Evolutionary conservation across 2,888 invertebrate species (phyloP), one percentile per base, ranked within the genome.

Genomic region (Sphinx pinastri): DNA sequence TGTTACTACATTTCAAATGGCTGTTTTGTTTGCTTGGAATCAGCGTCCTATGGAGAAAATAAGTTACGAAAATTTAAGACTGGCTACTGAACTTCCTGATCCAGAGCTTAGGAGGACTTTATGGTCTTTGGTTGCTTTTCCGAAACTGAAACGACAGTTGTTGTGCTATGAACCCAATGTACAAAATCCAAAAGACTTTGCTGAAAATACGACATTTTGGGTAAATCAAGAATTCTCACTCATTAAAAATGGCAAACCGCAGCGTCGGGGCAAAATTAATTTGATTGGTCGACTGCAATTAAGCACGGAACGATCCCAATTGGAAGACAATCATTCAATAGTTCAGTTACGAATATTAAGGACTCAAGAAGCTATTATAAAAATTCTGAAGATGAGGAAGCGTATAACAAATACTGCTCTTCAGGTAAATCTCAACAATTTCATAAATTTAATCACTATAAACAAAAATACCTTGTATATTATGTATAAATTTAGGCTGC

Each of bases 1-100:
- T 88, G 99, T 99, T 8, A 99, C 99, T 14, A 99, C 99, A 45
- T 99, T 99, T 92, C 99, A 99, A 96, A 99, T 99, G 99, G 99
- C 99, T 55, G 99, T 99, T 16, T 94, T 99, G 59, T 99, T 99
- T 94, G 98, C 99, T 16, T 99, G 99, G 99, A 99, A 99, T 94
- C 99, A 99, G 88, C 95, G 99, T 76, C 98, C 98, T 1, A 94
- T 96, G 79, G 99, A 99, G 83, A 97, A 96, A 90, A 97, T 99
- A 74, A 97, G 98, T n/a, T 99, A 99, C 84, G 99, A 99, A 92
- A 99, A 99, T 93, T 95, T 99, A 72, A 95, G 98, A 81, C 94
- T 99, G 77, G 99, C 99, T 5, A 99, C 99, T 1, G 99, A 99
- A 91, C 94, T 99, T 76, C 99, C 99, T 25, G 96, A 99, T 93